phyloP scores from a whole-genome alignment of 2,113 vertebrate species.

The Turnix velox region DNA sequence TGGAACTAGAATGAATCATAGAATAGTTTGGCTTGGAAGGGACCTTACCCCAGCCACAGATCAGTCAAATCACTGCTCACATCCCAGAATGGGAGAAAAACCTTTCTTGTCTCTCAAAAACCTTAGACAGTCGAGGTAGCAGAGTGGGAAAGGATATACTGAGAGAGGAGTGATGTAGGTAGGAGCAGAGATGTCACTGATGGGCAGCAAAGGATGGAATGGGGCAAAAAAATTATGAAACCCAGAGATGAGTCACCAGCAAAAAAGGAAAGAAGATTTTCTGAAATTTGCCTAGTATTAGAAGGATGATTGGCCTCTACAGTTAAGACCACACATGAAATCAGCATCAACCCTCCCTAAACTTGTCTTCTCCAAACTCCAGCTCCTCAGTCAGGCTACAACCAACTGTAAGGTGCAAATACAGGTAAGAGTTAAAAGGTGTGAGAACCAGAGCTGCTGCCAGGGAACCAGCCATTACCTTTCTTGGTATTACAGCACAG shows the following conservation, averaged over 20 bases:
- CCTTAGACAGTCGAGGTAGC: not conserved
- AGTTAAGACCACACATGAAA: not conserved
- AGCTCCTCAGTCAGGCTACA: not conserved
- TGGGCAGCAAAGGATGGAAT: not conserved
- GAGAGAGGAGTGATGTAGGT: not conserved
- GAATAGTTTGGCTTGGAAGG: too few species aligned
- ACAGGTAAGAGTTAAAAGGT: not conserved
- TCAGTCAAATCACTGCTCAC: not conserved
- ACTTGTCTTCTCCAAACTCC: not conserved
- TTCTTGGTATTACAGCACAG: not conserved
- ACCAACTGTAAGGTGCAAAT: not conserved
- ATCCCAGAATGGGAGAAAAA: not conserved
- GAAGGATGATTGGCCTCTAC: fast-evolving
- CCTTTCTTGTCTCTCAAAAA: not conserved
- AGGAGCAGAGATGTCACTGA: not conserved
- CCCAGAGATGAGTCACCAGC: not conserved
- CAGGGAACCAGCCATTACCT: not conserved
- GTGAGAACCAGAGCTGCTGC: not conserved
- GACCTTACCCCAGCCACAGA: not conserved
- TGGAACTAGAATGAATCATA: too few species aligned
- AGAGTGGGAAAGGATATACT: not conserved
- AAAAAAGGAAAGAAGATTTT: not conserved
- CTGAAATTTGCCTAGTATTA: not conserved
- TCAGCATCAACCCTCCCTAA: not conserved
- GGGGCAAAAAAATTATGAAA: not conserved